These are phyloP conservation scores for Cyphomyrus plagiostoma DNA, from an alignment of 2,113 vertebrate species.

Conservation along the genomic window DNA sequence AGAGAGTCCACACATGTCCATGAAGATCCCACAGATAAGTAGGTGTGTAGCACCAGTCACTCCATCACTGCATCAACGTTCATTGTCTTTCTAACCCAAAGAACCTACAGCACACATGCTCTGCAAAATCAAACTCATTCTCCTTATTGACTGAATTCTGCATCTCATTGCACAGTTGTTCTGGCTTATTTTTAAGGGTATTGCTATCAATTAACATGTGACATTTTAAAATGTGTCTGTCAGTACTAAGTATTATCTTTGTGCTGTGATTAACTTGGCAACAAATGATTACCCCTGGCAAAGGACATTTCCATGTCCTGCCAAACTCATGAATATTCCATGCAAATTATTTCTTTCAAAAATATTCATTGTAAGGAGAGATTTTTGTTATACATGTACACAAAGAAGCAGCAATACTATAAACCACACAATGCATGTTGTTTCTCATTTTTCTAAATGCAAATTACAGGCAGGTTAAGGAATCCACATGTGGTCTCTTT, in stretches of 20 bases:
- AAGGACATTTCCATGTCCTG: conserved; percentile 9
- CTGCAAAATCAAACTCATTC: neutral
- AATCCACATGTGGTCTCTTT: neutral
- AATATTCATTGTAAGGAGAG: neutral
- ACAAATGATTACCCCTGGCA: conserved; percentile 16
- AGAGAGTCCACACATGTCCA: conserved; percentile 56
- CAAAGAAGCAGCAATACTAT: neutral
- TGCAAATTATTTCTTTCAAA: neutral
- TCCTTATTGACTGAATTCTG: neutral
- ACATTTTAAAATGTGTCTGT: neutral
- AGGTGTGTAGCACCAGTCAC: conserved; percentile 44
- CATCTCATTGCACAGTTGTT: neutral
- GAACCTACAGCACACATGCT: neutral
- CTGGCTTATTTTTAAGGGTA: neutral
- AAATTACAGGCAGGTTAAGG: neutral
- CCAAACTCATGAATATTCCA: neutral
- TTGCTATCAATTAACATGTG: neutral
- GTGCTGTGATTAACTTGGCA: neutral
- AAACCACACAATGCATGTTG: neutral
- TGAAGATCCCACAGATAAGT: conserved; percentile 64
- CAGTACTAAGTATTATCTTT: neutral
- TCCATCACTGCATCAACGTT: neutral
- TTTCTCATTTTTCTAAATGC: neutral
- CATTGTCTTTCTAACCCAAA: neutral
- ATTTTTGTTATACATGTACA: neutral